Evolutionary conservation across 1,140 invertebrate genomes (phyloP), one percentile per base, ranked within the genome.

Genomic region (Heliconius congener): DNA sequence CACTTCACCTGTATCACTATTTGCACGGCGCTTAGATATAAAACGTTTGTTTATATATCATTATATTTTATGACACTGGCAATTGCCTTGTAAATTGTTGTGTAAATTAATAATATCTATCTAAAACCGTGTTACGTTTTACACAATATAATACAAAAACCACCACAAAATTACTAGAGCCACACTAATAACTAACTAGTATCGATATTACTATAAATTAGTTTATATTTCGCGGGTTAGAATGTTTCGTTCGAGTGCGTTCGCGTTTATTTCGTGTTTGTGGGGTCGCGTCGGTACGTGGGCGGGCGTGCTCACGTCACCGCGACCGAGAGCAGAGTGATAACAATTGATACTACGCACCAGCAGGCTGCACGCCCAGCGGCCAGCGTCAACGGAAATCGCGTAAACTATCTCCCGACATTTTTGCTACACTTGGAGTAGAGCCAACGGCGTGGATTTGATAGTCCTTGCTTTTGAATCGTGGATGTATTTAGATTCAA

Each of bases 281-380:
- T 91, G 89, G 84, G 87, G 77, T 80, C 74, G 83, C 84, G 91
- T 86, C 83, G 82, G 84, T 83, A 86, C 87, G 90, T 88, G 86
- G 84, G 86, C 85, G 87, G 87, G 87, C 90, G 91, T 91, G 85
- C 82, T 83, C 81, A 80, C 90, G 88, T 90, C 88, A 87, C 86
- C 86, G 85, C 84, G 74, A 81, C 81, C 86, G 84, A 87, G 84
- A 85, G 90, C 91, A 88, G 85, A 92, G 87, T 93, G 91, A 93
- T 92, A 94, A 93, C 87, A 85, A 91, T 87, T 89, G 85, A 90
- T 87, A 88, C 84, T 88, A 87, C 85, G 82, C 85, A 82, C 81
- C 82, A 83, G 82, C 50, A 52, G 42, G 50, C 50, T 18, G 18
- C 50, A 52, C 50, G 50, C 50, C 82, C 82, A 83, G 83, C 84